A percentile compares a stretch with the other conserved stretches of the same genome.
Conservation (phyloP, 2,113 vertebrate genomes). For the Arvicanthis niloticus region DNA sequence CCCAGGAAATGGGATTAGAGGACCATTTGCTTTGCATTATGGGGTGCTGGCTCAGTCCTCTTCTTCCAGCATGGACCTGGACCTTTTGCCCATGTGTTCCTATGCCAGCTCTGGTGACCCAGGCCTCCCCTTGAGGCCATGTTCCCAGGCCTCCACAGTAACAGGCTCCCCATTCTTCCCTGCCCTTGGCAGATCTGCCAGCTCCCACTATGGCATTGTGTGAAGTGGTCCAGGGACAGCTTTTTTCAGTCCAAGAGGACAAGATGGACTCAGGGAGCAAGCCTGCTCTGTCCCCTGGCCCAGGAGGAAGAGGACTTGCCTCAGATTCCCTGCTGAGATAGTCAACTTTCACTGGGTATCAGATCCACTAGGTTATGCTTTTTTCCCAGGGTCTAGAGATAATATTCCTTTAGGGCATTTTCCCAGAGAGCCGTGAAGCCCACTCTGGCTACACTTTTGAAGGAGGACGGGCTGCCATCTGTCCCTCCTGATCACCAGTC, state of each 20-base stretch:
- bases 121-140: background rate
- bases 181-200: constrained; percentile 43
- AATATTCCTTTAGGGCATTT: background rate
- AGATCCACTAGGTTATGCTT: background rate
- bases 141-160: constrained; percentile 70
- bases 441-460: background rate
- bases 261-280: background rate
- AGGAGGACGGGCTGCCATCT: constrained; percentile 34
- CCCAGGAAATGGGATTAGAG: background rate
- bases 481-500: background rate
- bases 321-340: background rate
- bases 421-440: background rate
- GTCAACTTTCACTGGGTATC: background rate
- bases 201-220: constrained; percentile 7
- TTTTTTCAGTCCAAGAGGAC: background rate
- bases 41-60: background rate
- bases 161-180: constrained; percentile 72
- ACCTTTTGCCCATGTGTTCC: background rate
- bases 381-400: background rate
- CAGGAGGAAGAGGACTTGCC: background rate
- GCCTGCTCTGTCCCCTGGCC: background rate
- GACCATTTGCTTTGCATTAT: background rate
- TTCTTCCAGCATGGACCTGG: background rate
- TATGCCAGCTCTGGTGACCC: background rate
- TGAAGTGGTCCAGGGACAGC: background rate